Evolutionary conservation across 1,140 invertebrate species (phyloP).

Genomic region (Myzus persicae): DNA sequence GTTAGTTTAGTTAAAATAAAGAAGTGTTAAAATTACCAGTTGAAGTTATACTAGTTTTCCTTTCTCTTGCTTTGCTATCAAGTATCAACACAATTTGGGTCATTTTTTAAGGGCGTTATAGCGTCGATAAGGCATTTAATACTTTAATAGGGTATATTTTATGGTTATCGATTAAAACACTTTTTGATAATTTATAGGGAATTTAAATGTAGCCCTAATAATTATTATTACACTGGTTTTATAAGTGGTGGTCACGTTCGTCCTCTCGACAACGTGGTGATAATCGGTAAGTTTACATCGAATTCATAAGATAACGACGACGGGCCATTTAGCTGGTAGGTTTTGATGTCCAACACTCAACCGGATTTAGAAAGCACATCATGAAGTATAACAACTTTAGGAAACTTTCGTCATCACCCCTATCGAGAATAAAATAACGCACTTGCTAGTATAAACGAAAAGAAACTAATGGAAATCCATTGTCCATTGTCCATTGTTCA

Average conservation of each 20-base stretch:
- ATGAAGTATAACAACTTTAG: not conserved
- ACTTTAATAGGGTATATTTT: not conserved
- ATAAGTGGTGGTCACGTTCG: not conserved
- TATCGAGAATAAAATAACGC: not conserved
- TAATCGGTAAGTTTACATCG: not conserved
- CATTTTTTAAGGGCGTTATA: not conserved
- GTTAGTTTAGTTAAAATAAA: not conserved
- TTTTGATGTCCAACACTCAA: not conserved
- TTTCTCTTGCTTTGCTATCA: not conserved
- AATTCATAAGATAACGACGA: not conserved
- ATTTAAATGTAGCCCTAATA: not conserved
- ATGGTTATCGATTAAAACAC: not conserved
- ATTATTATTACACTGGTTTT: not conserved
- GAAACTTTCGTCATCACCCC: not conserved
- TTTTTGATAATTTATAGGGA: not conserved
- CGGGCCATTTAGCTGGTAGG: not conserved
- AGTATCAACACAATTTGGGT: not conserved
- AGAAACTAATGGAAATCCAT: not conserved
- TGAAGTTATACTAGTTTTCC: not conserved
- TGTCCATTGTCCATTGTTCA: not conserved
- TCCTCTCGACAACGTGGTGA: not conserved
- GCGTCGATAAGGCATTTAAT: not conserved
- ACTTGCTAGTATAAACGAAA: not conserved
- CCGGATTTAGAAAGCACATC: not conserved
- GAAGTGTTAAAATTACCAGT: not conserved